Evolutionary conservation across 2,888 invertebrate species (phyloP).

Genomic region (Saturnia pavonia): DNA sequence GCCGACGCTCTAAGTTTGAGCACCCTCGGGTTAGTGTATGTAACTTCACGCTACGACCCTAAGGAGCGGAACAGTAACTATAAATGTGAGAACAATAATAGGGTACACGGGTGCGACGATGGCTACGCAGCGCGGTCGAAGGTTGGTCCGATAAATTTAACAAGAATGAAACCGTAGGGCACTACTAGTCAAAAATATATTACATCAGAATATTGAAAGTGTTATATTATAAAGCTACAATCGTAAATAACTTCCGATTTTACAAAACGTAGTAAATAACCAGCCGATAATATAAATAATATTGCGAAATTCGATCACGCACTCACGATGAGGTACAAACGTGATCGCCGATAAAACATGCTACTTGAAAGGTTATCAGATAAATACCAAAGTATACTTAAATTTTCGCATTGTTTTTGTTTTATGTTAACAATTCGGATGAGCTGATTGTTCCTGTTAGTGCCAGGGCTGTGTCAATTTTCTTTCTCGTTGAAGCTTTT

Average conservation of each 20-base stretch:
- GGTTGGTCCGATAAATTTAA: too few relatives aligned
- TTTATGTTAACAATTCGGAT: constrained; percentile 20
- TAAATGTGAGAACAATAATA: too few relatives aligned
- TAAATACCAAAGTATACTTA: constrained; percentile 28
- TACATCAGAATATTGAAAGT: neutral
- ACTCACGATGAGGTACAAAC: constrained; percentile 21
- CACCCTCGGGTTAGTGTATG: too few relatives aligned
- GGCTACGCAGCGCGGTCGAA: too few relatives aligned
- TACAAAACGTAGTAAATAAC: constrained; percentile 17
- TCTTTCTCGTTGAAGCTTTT: neutral
- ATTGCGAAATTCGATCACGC: constrained; percentile 25
- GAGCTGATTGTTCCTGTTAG: constrained; percentile 27
- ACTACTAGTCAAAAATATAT: neutral
- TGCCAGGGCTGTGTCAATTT: constrained; percentile 3
- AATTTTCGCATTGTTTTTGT: constrained; percentile 30
- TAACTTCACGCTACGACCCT: too few relatives aligned
- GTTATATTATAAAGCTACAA: neutral
- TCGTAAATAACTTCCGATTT: neutral
- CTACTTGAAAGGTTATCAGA: constrained; percentile 29
- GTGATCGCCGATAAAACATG: constrained; percentile 25
- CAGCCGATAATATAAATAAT: constrained; percentile 21
- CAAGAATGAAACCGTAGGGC: too few relatives aligned
- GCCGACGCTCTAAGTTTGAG: too few relatives aligned
- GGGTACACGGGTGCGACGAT: too few relatives aligned
- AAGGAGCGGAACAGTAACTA: too few relatives aligned